Base-by-base conservation (phyloP, 1,140 invertebrate species). In the Lethrus apterus region DNA sequence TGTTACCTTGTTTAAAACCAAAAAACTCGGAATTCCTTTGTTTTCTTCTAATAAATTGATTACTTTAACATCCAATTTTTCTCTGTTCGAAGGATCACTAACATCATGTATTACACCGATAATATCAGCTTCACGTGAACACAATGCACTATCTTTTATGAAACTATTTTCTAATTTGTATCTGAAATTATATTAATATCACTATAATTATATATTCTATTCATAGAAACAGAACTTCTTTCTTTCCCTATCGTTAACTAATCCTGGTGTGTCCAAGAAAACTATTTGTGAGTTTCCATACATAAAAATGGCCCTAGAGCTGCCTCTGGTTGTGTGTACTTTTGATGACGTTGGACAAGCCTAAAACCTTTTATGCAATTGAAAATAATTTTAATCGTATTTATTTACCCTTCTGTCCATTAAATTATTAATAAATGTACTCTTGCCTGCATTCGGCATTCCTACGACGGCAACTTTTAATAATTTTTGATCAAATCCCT, bases 401-500 rank as follows among this genome's bases (percentile, higher is more conserved):
- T n/a, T 29, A 58, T 63, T 68, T 72, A 91, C 89, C 63, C 81
- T 81, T 70, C 87, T 78, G 33, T 81, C 75, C 26, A 88, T 72
- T 17, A 97, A 73, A 59, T 79, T 73, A 74, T 98, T 98, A 21
- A 93, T 84, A 2, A 98, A 70, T 1, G 93, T 95, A 69, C 92
- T 96, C 69, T 98, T 98, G 30, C 93, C 93, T 47, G 80, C 80
- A 75, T 97, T 97, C 13, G 93, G 93, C 10, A 83, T 68, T 7
- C 93, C 93, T 50, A 98, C 76, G 19, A 98, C 80, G 4, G 91
- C 86, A 19, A 96, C 81, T 70, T 83, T 84, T 7, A 96, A 67
- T 9, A 84, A 60, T 62, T 73, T 79, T 43, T 48, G 46, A 26
- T 11, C 1, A 19, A 20, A 38, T 8, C 24, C n/a, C n/a, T n/a